Evolutionary conservation across 1,140 invertebrate genomes (phyloP), one percentile per base, ranked within the genome.

Genomic region (Polypedilum vanderplanki): DNA sequence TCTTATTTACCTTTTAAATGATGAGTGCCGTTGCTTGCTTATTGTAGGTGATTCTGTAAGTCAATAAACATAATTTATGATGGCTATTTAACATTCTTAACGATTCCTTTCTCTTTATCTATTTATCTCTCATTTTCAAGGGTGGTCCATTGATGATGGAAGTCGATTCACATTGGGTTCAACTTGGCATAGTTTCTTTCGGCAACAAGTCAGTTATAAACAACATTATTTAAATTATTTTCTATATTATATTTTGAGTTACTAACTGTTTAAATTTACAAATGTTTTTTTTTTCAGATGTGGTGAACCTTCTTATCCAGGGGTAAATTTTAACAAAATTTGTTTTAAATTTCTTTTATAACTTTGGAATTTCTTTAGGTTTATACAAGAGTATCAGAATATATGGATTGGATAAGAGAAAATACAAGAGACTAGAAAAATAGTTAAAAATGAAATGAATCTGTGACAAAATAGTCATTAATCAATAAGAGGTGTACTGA

Each of bases 151-250:
- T 96, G 20, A 94, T 95, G 91, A 86, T 95, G 76, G 87, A 88
- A 76, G 84, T 88, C 70, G 88, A 90, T 22, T 88, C 88, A 0
- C 85, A 88, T 73, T 96, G 93, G 93, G 90, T 89, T 17, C 92
- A 96, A 79, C 89, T 96, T 70, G 94, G 95, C 17, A 90, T 97
- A 0, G 94, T 96, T 0, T 95, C 93, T 0, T 96, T 95, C 81
- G 94, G 94, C 4, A 95, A 95, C 83, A 93, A 94, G 24, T 33
- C 5, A 33, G 24, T 33, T 3, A 33, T 5, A 33, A 33, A 33
- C 24, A 33, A 33, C 24, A 33, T n/a, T n/a, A n/a, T n/a, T n/a
- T n/a, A 33, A 33, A 33, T 33, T 33, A 33, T 33, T 33, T 33
- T 33, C 24, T 3, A 3, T 33, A 33, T 3, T 33, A 33, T 33